phyloP scores from a whole-genome alignment of 2,113 vertebrate genomes.

The Anseranas semipalmata region DNA sequence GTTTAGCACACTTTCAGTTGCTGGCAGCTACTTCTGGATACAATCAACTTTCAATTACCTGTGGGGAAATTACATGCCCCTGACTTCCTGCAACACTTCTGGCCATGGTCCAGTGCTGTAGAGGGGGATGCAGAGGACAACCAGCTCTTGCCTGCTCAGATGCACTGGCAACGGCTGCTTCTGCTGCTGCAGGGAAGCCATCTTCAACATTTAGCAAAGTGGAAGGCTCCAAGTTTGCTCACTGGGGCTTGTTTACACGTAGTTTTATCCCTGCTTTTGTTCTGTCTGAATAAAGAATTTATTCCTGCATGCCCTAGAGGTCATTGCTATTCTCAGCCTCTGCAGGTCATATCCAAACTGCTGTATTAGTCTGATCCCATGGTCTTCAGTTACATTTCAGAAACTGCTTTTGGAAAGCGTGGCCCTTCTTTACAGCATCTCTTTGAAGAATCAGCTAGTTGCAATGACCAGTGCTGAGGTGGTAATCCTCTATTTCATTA shows the following conservation, averaged over 20 bases:
- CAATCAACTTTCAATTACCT: not conserved
- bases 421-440: not conserved
- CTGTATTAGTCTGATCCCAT: not conserved
- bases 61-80: not conserved
- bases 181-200: not conserved
- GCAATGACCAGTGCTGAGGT: not conserved
- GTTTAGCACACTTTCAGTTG: not conserved
- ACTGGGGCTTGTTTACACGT: not conserved
- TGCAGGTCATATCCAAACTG: not conserved
- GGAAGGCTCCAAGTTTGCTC: not conserved
- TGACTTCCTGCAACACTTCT: not conserved
- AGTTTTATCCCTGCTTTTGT: not conserved
- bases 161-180: accelerated
- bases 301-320: not conserved
- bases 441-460: not conserved
- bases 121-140: not conserved
- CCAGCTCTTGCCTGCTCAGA: not conserved
- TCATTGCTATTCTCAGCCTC: not conserved
- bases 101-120: accelerated
- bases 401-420: not conserved
- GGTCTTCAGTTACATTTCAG: not conserved
- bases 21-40: not conserved
- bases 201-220: not conserved
- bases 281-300: not conserved
- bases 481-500: not conserved